Base-by-base conservation (phyloP, 1,140 invertebrate genomes). In the Lucilia cuprina region DNA sequence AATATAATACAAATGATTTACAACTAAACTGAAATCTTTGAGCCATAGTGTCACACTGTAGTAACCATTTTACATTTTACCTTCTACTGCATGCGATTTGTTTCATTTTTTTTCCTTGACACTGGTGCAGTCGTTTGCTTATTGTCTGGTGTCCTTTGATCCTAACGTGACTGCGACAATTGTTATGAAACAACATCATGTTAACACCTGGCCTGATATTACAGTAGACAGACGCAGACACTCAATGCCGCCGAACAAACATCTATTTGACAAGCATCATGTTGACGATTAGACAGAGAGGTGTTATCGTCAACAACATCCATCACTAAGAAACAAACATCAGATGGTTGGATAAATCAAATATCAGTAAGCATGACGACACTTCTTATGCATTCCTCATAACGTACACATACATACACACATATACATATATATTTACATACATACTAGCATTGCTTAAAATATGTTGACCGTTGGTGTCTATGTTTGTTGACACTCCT, bases 131-230 rank as follows among this genome's bases (percentile, higher is more conserved):
- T 60, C 55, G 55, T 60, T 60, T 70, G 65, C n/a, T 21, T 19
- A 70, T 25, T 70, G 65, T 70, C 65, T 70, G 65, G 19, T 80
- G 77, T 80, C 77, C 77, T 80, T 80, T 80, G 77, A 80, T 80
- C 77, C 77, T 50, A 21, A 80, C 77, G 77, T 80, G 77, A 80
- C 77, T 80, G 77, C 77, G 77, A 80, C 77, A 80, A 80, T 80
- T 80, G 77, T 80, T 80, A 50, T 80, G 41, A 41, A 80, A 80
- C 77, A 80, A 80, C 77, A 80, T 80, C 77, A 80, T 50, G 77
- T 80, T 80, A 21, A 49, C 77, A 80, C 77, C 77, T 80, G 77
- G 35, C n/a, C 17, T 30, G 41, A 80, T 80, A 41, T 21, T 50
- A n/a, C 75, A 41, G 17, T 78, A 41, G 41, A 78, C 75, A 75